Base-by-base conservation (phyloP, 2,888 invertebrate genomes). In the Protonemura montana region DNA sequence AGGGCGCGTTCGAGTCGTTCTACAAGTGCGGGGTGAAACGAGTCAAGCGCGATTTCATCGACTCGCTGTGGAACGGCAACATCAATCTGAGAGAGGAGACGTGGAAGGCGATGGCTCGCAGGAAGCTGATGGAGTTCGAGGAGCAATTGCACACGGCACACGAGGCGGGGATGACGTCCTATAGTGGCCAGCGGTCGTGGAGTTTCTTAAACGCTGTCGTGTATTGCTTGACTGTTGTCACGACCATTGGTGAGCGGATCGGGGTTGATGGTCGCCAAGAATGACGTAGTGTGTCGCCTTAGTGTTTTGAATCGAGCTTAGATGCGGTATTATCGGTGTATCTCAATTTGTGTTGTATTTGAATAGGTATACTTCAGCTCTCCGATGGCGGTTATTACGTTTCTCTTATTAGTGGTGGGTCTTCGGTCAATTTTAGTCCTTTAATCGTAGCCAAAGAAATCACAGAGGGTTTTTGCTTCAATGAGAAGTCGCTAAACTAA, bases 21-120 rank as follows among this genome's bases (percentile, higher is more conserved):
- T 97, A 96, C 91, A 98, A 98, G 92, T 97, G 97, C 90, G 96
- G 97, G 10, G 96, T 97, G 80, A 96, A 97, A 89, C 93, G 96
- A 89, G 96, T 97, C 0, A 97, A 97, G 90, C 92, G 97, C 5
- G 96, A 97, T 91, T 97, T 98, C 89, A 94, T 98, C 87, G 97
- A 97, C 89, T 93, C 94, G 87, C 92, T 98, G 78, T 97, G 97
- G 97, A 92, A 94, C 85, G 94, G 95, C 87, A 97, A 97, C 91
- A 96, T 96, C 90, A 95, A 95, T 90, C 92, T 97, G 91, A 93
- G 95, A 86, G 97, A 97, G 91, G 97, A 97, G 85, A 97, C 97
- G 90, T 97, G 97, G 97, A 97, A 97, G 90, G 95, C 96, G 16
- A 93, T 96, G 92, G 97, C 97, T 0, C 93, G 97, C 86, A 94